phyloP scores from a whole-genome alignment of 2,797 vertebrate genomes.

The Coluber constrictor region DNA sequence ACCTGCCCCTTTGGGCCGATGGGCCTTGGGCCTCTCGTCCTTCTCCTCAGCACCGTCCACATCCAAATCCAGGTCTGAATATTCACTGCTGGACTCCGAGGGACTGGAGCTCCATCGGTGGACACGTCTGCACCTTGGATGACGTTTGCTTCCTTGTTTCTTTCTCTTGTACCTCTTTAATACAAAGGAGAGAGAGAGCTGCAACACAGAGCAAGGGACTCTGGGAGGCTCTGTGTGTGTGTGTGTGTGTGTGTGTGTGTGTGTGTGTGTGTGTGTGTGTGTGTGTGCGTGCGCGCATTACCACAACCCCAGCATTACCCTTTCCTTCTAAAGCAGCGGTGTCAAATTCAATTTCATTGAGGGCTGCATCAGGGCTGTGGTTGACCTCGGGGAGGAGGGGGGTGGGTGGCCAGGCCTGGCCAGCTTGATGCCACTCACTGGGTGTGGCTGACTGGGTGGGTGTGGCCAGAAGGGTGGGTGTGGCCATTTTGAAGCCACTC shows the following conservation, averaged over 20 bases:
- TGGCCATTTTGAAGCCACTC: too few species aligned
- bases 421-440: too few species aligned
- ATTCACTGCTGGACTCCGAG: conserved; percentile 20
- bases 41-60: conserved; percentile 14
- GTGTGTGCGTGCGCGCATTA: background rate
- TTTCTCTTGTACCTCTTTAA: background rate
- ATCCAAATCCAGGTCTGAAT: conserved; percentile 37
- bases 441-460: too few species aligned
- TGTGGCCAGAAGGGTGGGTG: too few species aligned
- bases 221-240: background rate
- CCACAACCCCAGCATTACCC: background rate
- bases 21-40: background rate
- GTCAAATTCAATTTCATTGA: too few species aligned
- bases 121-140: background rate
- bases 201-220: background rate
- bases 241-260: background rate
- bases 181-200: background rate
- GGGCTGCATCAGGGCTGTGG: too few species aligned
- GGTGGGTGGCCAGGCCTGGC: too few species aligned
- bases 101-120: background rate
- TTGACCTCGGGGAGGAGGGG: too few species aligned
- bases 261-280: background rate
- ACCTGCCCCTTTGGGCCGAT: background rate
- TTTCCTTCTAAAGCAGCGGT: background rate
- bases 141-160: background rate